Base-by-base conservation (phyloP, 2,113 vertebrate genomes). In the Osmerus eperlanus region DNA sequence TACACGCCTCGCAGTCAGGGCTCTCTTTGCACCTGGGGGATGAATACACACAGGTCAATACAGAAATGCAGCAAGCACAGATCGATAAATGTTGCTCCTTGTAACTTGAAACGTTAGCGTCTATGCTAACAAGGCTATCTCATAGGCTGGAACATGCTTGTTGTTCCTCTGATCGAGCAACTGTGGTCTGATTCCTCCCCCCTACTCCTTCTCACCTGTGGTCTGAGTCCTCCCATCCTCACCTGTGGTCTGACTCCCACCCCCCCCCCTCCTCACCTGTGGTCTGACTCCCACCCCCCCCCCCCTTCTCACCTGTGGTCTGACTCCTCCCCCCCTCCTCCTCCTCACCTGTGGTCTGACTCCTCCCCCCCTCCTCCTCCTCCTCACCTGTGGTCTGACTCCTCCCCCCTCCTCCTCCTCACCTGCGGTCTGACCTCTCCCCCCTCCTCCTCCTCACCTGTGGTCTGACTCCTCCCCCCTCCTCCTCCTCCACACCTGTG, bases 1-100 rank as follows among this genome's bases (percentile, higher is more conserved):
- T 94, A 85, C 97, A 99, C 16, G 96, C 95, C 91, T 98, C 97
- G 65, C 97, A 99, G 80, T 91, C 95, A 25, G 95, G 91, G 87
- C 92, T 95, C 18, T 93, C 94, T 86, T 96, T 94, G 77, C 96
- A 98, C 80, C 97, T 98, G 70, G 51, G 71, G 74, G 54, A 80
- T 15, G 73, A 51, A 62, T 59, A 78, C 77, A 61, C 4, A 2
- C 3, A 47, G 7, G 5, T 14, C 6, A 12, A 61, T 9, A 25
- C 59, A 28, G 59, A 41, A 0, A 0, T 15, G 73, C 6, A 67
- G 32, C 58, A 21, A 36, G 41, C 41, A 12, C 41, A 11, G 41
- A 47, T 47, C 1, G 7, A 47, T 11, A 47, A 5, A 47, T 47
- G 41, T 12, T 47, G 41, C 41, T 47, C 41, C 41, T 47, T 11